Evolutionary conservation across 1,140 invertebrate genomes (phyloP).

Genomic region (Solenopsis fugax): DNA sequence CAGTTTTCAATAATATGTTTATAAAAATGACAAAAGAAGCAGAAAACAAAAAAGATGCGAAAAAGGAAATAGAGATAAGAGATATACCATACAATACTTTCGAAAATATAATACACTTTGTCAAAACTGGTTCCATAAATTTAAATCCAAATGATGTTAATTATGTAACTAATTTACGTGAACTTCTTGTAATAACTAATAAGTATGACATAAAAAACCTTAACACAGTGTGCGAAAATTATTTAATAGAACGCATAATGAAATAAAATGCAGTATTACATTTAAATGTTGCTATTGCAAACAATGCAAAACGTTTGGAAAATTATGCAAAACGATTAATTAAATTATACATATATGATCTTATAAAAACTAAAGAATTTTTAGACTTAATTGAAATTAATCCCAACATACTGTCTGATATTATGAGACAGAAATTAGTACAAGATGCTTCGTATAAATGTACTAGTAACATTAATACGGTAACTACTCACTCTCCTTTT

Average conservation of each 20-base stretch:
- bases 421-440: background rate
- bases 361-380: background rate
- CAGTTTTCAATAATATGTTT: background rate
- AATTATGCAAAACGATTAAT: background rate
- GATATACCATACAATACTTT: background rate
- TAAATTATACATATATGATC: background rate
- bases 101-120: background rate
- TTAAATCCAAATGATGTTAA: background rate
- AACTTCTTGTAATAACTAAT: background rate
- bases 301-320: background rate
- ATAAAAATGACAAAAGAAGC: background rate
- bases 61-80: background rate
- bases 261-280: background rate
- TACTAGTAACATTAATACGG: too few species aligned
- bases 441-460: background rate
- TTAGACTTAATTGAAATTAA: background rate
- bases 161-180: background rate
- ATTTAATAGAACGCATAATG: background rate
- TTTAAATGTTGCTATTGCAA: background rate
- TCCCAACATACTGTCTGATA: background rate
- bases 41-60: too few species aligned
- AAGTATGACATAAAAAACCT: background rate
- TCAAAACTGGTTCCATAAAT: too few species aligned
- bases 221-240: background rate
- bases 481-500: too few species aligned